These are phyloP conservation scores for Xenops minutus DNA, from an alignment of 2,797 vertebrate genomes.

Conservation along the genomic window DNA sequence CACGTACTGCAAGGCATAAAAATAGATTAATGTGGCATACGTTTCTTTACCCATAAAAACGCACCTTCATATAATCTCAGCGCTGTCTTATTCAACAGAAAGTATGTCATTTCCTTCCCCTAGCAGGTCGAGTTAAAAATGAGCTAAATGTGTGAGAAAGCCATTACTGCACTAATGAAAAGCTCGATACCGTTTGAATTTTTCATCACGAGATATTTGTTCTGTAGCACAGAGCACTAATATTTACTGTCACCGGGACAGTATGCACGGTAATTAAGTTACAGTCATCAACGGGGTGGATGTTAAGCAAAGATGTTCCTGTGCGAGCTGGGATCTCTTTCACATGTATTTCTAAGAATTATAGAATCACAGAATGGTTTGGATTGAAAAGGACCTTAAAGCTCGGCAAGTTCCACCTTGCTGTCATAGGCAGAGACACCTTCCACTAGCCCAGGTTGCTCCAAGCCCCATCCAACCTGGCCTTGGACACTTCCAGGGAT, in stretches of 20 bases:
- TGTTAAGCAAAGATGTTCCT: conserved; percentile 34
- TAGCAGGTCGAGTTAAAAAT: conserved; percentile 65
- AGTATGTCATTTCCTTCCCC: conserved; percentile 40
- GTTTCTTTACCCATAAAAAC: conserved; percentile 48
- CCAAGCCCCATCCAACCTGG: rapidly evolving
- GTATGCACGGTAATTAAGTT: conserved; percentile 47
- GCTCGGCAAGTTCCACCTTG: rapidly evolving
- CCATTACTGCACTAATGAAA: conserved; percentile 67
- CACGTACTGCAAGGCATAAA: conserved; percentile 45
- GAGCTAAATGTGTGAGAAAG: conserved; percentile 61
- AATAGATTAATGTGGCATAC: conserved; percentile 60
- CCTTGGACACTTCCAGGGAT: background rate
- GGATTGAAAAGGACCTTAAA: background rate
- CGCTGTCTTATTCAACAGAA: conserved; percentile 48
- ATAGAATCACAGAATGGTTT: background rate
- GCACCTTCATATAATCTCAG: conserved; percentile 34
- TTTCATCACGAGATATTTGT: conserved; percentile 64
- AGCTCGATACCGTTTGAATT: conserved; percentile 60
- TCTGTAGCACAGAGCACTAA: conserved; percentile 57
- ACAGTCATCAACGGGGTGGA: background rate
- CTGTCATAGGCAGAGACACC: rapidly evolving
- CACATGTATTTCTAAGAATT: background rate
- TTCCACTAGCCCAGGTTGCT: rapidly evolving
- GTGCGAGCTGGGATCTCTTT: background rate
- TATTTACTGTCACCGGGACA: conserved; percentile 59